Percentiles rank a stretch among this genome's conserved stretches.
phyloP scores from a whole-genome alignment of 2,797 vertebrate genomes.

The Pangasius macronema region DNA sequence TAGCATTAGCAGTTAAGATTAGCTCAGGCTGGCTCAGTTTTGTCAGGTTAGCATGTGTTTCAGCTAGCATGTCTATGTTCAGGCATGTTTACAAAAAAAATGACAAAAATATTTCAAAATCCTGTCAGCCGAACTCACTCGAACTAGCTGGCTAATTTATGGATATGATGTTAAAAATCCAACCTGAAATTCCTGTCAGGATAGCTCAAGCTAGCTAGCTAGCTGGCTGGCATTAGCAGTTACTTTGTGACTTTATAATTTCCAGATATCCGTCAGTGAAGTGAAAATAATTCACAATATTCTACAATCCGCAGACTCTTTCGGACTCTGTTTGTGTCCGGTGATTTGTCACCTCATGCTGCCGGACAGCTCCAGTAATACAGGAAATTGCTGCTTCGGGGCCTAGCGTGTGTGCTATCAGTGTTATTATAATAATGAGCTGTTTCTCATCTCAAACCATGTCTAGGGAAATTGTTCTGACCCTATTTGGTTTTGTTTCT shows the following conservation, averaged over 20 bases:
- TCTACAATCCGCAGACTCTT: background rate
- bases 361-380: background rate
- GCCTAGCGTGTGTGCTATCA: background rate
- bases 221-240: background rate
- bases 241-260: background rate
- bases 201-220: background rate
- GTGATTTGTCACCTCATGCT: background rate
- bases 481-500: background rate
- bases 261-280: background rate
- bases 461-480: slow-evolving; percentile 12
- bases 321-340: background rate
- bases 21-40: background rate
- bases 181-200: background rate
- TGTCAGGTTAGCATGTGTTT: background rate
- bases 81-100: background rate
- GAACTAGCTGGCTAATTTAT: background rate
- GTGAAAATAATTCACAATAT: background rate
- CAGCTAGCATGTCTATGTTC: background rate
- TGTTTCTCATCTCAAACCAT: slow-evolving; percentile 1
- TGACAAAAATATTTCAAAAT: background rate
- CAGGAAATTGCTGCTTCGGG: background rate
- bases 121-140: background rate
- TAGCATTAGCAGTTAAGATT: background rate
- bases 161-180: background rate
- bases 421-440: slow-evolving; percentile 17